phyloP scores from a whole-genome alignment of 2,888 invertebrate genomes.

The Ypsolopha scabrella region DNA sequence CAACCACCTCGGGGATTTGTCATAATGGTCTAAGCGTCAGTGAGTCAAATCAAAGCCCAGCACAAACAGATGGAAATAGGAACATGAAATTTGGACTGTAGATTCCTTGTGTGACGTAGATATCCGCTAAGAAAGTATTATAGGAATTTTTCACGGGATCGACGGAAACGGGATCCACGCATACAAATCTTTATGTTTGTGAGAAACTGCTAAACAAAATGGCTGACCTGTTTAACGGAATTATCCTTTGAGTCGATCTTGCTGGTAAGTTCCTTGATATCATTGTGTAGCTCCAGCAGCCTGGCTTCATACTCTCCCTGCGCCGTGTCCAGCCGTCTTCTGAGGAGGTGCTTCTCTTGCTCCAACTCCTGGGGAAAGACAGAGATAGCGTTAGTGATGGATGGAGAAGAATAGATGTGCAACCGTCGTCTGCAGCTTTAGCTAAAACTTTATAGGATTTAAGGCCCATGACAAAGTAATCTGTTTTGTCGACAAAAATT shows the following conservation, averaged over 20 bases:
- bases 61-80: background rate
- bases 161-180: too few species aligned
- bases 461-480: too few species aligned
- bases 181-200: too few species aligned
- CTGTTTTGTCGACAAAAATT: too few species aligned
- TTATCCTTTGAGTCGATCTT: constrained; percentile 77
- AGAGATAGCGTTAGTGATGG: constrained; percentile 1
- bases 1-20: too few species aligned
- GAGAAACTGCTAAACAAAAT: background rate
- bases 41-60: background rate
- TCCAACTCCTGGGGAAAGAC: constrained; percentile 79
- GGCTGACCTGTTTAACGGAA: constrained; percentile 66
- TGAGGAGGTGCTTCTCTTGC: constrained; percentile 91
- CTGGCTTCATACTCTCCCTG: constrained; percentile 91
- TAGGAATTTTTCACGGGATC: too few species aligned
- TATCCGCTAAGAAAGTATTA: too few species aligned
- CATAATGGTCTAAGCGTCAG: background rate
- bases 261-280: constrained; percentile 82
- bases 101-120: too few species aligned
- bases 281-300: constrained; percentile 88
- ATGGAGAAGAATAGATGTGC: too few species aligned
- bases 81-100: too few species aligned
- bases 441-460: too few species aligned
- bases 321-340: constrained; percentile 85
- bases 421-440: too few species aligned